Conservation (phyloP, 1,140 invertebrate genomes). For the Papilio helenus region DNA sequence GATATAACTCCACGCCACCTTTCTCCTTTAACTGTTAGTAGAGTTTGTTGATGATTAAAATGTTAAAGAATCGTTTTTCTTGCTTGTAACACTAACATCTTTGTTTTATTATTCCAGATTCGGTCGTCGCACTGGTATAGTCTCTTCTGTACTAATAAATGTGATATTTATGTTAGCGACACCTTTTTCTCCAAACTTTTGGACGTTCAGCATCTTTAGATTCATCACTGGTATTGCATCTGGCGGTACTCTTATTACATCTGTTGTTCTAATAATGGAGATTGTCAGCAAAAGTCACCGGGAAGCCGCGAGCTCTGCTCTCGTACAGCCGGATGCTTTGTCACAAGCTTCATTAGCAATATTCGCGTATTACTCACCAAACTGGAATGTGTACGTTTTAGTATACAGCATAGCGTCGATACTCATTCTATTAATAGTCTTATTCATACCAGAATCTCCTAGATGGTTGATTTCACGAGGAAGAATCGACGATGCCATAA, state of each 20-base stretch:
- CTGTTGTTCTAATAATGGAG: slow-evolving; percentile 55
- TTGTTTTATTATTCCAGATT: slow-evolving; percentile 50
- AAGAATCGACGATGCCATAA: slow-evolving; percentile 50
- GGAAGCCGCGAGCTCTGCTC: slow-evolving; percentile 48
- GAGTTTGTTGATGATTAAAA: no score
- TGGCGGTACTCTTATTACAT: slow-evolving; percentile 54
- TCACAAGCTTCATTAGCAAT: slow-evolving; percentile 48
- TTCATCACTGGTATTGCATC: slow-evolving; percentile 55
- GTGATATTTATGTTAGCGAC: slow-evolving; percentile 53
- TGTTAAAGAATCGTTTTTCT: no score
- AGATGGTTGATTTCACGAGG: slow-evolving; percentile 62
- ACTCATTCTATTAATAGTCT: slow-evolving; percentile 48
- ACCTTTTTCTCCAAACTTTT: slow-evolving; percentile 53
- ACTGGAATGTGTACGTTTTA: slow-evolving; percentile 54
- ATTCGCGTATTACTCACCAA: slow-evolving; percentile 57
- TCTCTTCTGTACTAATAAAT: slow-evolving; percentile 47
- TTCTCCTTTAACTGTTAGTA: no score
- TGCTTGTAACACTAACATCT: not conserved
- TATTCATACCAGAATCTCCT: slow-evolving; percentile 60
- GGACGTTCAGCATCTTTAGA: slow-evolving; percentile 52
- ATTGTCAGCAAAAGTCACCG: slow-evolving; percentile 54
- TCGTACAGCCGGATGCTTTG: slow-evolving; percentile 53
- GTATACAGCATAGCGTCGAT: slow-evolving; percentile 46
- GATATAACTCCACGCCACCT: no score
- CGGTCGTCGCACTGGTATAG: slow-evolving; percentile 54